Percentiles rank a stretch among this genome's conserved stretches.
phyloP scores from a whole-genome alignment of 1,140 invertebrate species.

The Ostrea edulis region DNA sequence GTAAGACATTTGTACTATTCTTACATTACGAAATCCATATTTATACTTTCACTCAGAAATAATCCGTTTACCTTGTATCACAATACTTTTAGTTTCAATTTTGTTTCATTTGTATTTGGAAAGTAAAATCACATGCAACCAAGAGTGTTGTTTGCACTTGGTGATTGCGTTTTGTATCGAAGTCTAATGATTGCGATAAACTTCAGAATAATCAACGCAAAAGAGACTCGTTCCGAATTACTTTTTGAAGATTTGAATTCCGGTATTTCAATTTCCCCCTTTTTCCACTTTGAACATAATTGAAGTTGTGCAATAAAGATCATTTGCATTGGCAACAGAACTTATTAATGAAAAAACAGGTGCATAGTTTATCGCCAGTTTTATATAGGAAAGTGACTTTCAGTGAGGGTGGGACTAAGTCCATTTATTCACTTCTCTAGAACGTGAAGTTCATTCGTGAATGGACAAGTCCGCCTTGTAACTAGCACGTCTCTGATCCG shows the following conservation, averaged over 20 bases:
- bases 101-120: too few species aligned
- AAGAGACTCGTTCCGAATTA: background rate
- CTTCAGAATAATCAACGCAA: background rate
- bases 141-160: background rate
- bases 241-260: conserved; percentile 18
- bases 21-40: too few species aligned
- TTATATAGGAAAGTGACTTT: background rate
- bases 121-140: too few species aligned
- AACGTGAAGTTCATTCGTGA: background rate
- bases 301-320: conserved; percentile 34
- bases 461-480: background rate
- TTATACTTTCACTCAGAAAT: too few species aligned
- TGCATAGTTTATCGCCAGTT: background rate
- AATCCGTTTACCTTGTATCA: too few species aligned
- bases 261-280: conserved; percentile 8
- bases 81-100: too few species aligned
- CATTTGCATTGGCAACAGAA: background rate
- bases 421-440: background rate
- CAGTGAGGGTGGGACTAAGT: background rate
- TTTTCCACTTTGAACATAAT: background rate
- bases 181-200: conserved; percentile 23
- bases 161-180: background rate
- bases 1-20: too few species aligned
- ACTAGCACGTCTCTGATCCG: background rate
- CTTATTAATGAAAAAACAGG: conserved; percentile 10